These are phyloP conservation scores for Therioaphis trifolii DNA, from an alignment of 2,888 invertebrate species.

Conservation along the genomic window DNA sequence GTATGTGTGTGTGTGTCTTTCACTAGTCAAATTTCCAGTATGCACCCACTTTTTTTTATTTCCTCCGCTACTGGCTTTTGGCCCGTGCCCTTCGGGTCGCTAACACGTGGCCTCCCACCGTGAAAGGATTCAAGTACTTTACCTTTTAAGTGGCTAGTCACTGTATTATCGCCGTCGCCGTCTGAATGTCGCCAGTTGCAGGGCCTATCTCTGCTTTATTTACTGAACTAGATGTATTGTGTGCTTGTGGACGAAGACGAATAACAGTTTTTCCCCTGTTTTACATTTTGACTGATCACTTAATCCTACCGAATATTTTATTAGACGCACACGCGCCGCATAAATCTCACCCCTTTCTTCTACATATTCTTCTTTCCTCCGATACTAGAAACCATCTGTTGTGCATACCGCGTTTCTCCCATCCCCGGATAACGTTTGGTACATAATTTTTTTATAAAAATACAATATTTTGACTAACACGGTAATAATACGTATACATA, in stretches of 20 bases:
- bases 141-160: constrained; percentile 32
- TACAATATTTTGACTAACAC: constrained; percentile 16
- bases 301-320: constrained; percentile 48
- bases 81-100: constrained; percentile 32
- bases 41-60: neutral
- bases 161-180: neutral
- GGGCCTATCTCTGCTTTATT: neutral
- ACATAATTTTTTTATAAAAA: neutral
- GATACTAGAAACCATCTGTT: constrained; percentile 48
- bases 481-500: neutral
- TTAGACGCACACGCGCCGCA: constrained; percentile 31
- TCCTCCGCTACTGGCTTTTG: neutral
- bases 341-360: constrained; percentile 27
- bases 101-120: constrained; percentile 44
- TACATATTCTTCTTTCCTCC: neutral
- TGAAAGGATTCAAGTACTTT: constrained; percentile 40
- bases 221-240: neutral
- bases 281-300: constrained; percentile 50
- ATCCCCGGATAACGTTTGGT: neutral
- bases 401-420: neutral
- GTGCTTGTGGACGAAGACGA: neutral
- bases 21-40: constrained; percentile 5
- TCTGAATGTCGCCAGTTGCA: neutral
- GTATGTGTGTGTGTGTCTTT: neutral
- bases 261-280: constrained; percentile 24